Evolutionary conservation across 2,113 vertebrate genomes (phyloP), one percentile per base, ranked within the genome.

Genomic region (Sterna hirundo): DNA sequence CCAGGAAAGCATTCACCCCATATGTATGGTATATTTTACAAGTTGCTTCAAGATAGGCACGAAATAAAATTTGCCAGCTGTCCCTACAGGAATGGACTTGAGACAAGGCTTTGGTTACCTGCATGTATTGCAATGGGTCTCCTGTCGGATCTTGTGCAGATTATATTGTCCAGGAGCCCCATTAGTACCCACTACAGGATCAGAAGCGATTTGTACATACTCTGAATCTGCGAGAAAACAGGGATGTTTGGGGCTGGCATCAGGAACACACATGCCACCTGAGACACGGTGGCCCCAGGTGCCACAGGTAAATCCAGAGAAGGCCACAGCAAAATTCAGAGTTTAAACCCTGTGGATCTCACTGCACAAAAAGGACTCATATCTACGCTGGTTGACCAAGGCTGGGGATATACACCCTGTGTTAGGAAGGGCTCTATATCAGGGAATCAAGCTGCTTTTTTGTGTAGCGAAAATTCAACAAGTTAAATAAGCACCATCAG

Each of bases 401-500:
- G 27, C 1, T 80, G 26, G 21, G 15, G 10, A 47, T 75, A 30
- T 22, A 74, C 12, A 38, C 7, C 9, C 40, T 47, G 22, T 3
- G 0, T 65, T 47, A 77, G 26, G 29, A 72, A 80, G 21, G 15
- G 34, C 12, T 58, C 20, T 75, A 6, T 38, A 57, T 68, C 42
- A 84, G 10, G 52, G 61, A 75, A 76, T 58, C 52, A 62, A 86
- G 29, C 12, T 83, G 32, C 3, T 65, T 66, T 89, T 89, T 54
- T 55, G 9, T n/a, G 11, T 21, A 60, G 51, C 40, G 34, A 82
- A 96, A 92, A 88, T 75, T 70, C 74, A 96, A 74, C 36, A 94
- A 68, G 34, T 91, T 72, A 91, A 89, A 40, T 69, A 61, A 81
- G 46, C 38, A 4, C 36, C n/a, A 4, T 57, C n/a, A 47, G 62